Evolutionary conservation across 2,113 vertebrate species (phyloP), one percentile per base, ranked within the genome.

Genomic region (Corythoichthys intestinalis): DNA sequence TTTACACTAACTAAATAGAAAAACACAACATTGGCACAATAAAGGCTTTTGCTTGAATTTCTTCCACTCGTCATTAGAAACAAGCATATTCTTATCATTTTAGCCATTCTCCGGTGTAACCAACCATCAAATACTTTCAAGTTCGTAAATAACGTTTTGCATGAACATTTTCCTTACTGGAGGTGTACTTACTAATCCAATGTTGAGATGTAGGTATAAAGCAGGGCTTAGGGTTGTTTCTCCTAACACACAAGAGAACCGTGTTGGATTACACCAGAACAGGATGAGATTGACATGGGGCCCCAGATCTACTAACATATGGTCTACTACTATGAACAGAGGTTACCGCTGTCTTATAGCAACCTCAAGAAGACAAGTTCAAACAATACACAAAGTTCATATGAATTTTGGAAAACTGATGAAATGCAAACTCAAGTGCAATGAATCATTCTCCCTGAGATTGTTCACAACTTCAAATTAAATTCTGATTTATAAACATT

Each of bases 271-370:
- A 67, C 60, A 66, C 54, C 34, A 34, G 5, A 63, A 66, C 17
- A 13, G 15, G 41, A 41, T 13, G 46, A 8, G 67, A 67, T 47
- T 65, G 72, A 66, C 17, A 4, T 6, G 13, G 58, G 53, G 67
- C 66, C 70, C 47, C 57, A 37, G 34, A 62, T 67, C 49, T 52
- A 66, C 59, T 39, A 75, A 79, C 69, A 61, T 47, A 17, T 52
- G 37, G 60, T 69, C 66, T 65, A 37, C 70, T 74, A 54, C 62
- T 44, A 49, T 67, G 71, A 76, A 10, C 57, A 10, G 66, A 67
- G 53, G 67, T 80, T 71, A 76, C 71, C 72, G 48, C 74, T 80
- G 77, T 83, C 67, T 73, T 61, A 69, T 20, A 6, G 28, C n/a
- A 56, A 77, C 63, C 58, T 65, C 47, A 60, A 37, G 63, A 69